These are phyloP conservation scores for Octopus bimaculoides DNA, from an alignment of 1,140 invertebrate species.

Conservation along the genomic window DNA sequence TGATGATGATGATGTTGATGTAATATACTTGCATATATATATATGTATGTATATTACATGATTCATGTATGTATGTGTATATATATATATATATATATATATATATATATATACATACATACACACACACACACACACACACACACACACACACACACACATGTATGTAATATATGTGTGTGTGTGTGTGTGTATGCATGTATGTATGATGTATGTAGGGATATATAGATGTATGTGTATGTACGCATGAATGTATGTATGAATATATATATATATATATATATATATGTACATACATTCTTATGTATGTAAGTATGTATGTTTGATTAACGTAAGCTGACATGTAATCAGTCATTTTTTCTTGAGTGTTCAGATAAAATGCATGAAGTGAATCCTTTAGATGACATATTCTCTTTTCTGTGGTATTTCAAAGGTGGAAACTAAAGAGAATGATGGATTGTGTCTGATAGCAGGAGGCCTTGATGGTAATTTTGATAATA, in stretches of 20 bases:
- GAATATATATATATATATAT: not conserved
- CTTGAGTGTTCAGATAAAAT: not conserved
- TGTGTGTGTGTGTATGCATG: no score
- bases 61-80: not conserved
- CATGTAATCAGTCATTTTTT: not conserved
- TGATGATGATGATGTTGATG: no score
- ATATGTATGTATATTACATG: not conserved
- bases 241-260: not conserved
- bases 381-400: not conserved
- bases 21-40: not conserved
- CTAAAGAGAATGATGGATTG: constrained; percentile 3
- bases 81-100: constrained; percentile 2
- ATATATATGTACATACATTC: not conserved
- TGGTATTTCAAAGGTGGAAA: not conserved
- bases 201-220: not conserved
- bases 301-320: not conserved
- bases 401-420: not conserved
- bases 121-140: not conserved
- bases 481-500: not conserved
- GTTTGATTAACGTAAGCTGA: not conserved
- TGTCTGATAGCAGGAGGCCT: not conserved
- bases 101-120: not conserved
- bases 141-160: not conserved
- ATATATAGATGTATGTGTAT: not conserved
- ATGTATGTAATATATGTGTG: not conserved